Evolutionary conservation across 2,888 invertebrate species (phyloP).

Genomic region (Drosophila siamana): DNA sequence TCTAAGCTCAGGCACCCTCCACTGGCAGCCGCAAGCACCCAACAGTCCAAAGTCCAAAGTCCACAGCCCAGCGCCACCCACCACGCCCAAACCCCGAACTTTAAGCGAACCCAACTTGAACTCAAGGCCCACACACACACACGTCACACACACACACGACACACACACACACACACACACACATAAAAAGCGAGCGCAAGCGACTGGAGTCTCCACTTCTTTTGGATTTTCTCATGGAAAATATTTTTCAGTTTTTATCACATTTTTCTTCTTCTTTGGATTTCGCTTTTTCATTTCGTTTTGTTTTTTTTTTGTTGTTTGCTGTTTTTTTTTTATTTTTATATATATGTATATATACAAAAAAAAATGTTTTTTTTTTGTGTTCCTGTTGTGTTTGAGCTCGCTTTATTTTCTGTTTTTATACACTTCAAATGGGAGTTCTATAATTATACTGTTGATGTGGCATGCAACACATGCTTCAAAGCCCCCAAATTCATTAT

Average conservation of each 20-base stretch:
- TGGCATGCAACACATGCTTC: neutral
- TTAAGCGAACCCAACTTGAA: constrained; percentile 55
- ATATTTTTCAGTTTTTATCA: constrained; percentile 82
- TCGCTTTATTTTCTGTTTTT: constrained; percentile 61
- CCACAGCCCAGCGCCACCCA: constrained; percentile 1
- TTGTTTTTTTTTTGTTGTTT: constrained; percentile 48
- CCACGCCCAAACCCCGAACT: constrained; percentile 20
- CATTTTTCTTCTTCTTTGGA: constrained; percentile 81
- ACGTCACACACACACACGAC: constrained; percentile 17
- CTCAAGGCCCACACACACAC: constrained; percentile 51
- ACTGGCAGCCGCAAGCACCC: neutral
- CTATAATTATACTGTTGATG: constrained; percentile 18
- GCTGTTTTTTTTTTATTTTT: constrained; percentile 38
- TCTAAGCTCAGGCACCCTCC: constrained; percentile 17
- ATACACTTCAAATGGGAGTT: constrained; percentile 42
- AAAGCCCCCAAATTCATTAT: too few relatives aligned
- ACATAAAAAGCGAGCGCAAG: constrained; percentile 28
- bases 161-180: constrained; percentile 23
- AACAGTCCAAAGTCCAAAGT: neutral
- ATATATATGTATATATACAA: constrained; percentile 15
- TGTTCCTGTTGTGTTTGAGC: constrained; percentile 56
- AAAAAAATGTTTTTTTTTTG: constrained; percentile 38
- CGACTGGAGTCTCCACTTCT: constrained; percentile 62
- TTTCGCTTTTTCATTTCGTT: constrained; percentile 64
- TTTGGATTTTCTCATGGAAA: constrained; percentile 83